These are phyloP conservation scores for Scartelaos histophorus DNA, from an alignment of 2,113 vertebrate genomes.

Conservation along the genomic window DNA sequence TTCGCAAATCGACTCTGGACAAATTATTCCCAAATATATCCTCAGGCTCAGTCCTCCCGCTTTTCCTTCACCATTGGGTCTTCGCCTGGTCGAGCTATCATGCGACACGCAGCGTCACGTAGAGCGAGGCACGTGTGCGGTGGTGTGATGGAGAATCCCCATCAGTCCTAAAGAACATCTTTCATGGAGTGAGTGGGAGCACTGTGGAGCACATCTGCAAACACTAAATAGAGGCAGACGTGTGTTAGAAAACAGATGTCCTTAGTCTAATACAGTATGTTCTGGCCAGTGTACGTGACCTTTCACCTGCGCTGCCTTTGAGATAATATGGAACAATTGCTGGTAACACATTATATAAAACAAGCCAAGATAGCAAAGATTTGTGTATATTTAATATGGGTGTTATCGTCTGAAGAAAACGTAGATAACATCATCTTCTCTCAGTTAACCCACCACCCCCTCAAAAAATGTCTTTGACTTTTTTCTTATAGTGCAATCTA, in stretches of 20 bases:
- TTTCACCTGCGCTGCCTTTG: too few species aligned
- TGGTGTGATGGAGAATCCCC: constrained; percentile 31
- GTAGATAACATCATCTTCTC: too few species aligned
- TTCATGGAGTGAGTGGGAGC: background rate
- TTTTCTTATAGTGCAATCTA: too few species aligned
- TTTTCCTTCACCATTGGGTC: constrained; percentile 45
- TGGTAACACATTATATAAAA: too few species aligned
- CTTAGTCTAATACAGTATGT: background rate
- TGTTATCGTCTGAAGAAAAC: too few species aligned
- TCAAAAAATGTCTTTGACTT: too few species aligned
- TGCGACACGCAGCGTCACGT: constrained; percentile 44
- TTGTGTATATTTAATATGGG: too few species aligned
- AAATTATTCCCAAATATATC: constrained; percentile 2
- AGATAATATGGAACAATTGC: too few species aligned
- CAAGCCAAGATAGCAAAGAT: too few species aligned
- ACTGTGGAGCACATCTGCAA: constrained; percentile 1
- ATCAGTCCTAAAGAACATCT: background rate
- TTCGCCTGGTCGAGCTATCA: constrained; percentile 19
- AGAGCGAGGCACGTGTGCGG: constrained; percentile 34
- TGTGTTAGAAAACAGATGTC: background rate
- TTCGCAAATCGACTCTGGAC: constrained; percentile 42
- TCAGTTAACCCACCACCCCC: too few species aligned
- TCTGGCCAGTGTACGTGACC: too few species aligned
- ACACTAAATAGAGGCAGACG: background rate
- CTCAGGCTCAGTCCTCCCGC: background rate